Percentiles rank a stretch among this genome's conserved stretches.
Conservation (phyloP, 2,113 vertebrate species). For the Plectropomus leopardus region DNA sequence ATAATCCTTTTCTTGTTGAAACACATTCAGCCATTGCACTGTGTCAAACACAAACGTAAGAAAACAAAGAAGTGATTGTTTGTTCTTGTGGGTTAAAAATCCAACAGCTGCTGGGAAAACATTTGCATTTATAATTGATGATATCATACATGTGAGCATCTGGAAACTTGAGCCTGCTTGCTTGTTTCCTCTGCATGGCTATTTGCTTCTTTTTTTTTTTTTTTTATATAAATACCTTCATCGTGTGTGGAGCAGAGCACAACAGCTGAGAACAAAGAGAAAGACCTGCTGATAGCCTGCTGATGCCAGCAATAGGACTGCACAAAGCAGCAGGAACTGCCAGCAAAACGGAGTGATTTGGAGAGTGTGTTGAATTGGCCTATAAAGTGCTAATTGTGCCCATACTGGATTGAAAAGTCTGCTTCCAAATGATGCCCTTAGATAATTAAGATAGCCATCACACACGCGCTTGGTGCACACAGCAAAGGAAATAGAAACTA, state of each 20-base stretch:
- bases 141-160: slow-evolving; percentile 50
- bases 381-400: slow-evolving; percentile 69
- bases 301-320: slow-evolving; percentile 64
- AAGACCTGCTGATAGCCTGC: slow-evolving; percentile 64
- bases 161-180: slow-evolving; percentile 43
- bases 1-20: slow-evolving; percentile 47
- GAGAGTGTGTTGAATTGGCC: slow-evolving; percentile 63
- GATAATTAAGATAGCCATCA: slow-evolving; percentile 52
- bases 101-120: slow-evolving; percentile 30
- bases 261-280: slow-evolving; percentile 71
- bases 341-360: slow-evolving; percentile 67
- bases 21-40: slow-evolving; percentile 17
- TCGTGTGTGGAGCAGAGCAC: slow-evolving; percentile 52
- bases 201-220: not conserved
- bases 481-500: slow-evolving; percentile 34
- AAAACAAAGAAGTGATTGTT: slow-evolving; percentile 38
- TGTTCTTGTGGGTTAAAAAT: slow-evolving; percentile 35
- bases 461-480: not conserved
- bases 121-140: slow-evolving; percentile 40
- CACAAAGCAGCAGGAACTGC: slow-evolving; percentile 61
- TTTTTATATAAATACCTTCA: slow-evolving; percentile 39
- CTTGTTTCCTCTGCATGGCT: slow-evolving; percentile 11
- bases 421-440: slow-evolving; percentile 45
- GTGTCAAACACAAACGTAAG: slow-evolving; percentile 35
- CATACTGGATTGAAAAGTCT: slow-evolving; percentile 56